Evolutionary conservation across 2,113 vertebrate species (phyloP).

Genomic region (Poicephalus gulielmi): DNA sequence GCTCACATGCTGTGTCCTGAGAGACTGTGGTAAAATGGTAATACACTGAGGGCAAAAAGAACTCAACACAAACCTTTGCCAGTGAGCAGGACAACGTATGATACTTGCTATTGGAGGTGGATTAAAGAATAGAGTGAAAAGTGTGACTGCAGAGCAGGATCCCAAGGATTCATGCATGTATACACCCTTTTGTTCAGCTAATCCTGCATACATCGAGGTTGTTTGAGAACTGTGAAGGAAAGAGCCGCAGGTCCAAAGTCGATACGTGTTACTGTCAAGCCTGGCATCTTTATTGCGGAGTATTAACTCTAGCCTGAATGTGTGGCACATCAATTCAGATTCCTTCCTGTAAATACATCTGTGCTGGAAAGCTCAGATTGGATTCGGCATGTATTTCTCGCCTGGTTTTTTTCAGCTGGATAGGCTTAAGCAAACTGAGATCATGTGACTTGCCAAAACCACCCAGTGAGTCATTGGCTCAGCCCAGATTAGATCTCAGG

Average conservation of each 20-base stretch:
- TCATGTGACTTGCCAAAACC: slow-evolving; percentile 59
- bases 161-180: not conserved
- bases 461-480: slow-evolving; percentile 63
- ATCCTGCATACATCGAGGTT: not conserved
- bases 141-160: accelerated
- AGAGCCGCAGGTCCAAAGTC: not conserved
- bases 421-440: slow-evolving; percentile 35
- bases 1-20: not conserved
- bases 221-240: not conserved
- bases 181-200: not conserved
- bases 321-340: not conserved
- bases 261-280: not conserved
- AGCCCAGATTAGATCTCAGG: slow-evolving; percentile 65
- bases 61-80: not conserved
- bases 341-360: slow-evolving; percentile 25
- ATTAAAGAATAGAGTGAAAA: not conserved
- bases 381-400: not conserved
- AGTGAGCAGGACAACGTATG: accelerated
- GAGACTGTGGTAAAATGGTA: not conserved
- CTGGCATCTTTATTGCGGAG: not conserved
- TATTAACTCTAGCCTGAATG: not conserved
- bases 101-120: accelerated
- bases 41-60: not conserved
- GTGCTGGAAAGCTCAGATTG: not conserved
- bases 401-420: slow-evolving; percentile 16